A percentile compares a stretch with the other conserved stretches of the same genome.
Evolutionary conservation across 2,113 vertebrate species (phyloP).

Genomic region (Vidua chalybeata): DNA sequence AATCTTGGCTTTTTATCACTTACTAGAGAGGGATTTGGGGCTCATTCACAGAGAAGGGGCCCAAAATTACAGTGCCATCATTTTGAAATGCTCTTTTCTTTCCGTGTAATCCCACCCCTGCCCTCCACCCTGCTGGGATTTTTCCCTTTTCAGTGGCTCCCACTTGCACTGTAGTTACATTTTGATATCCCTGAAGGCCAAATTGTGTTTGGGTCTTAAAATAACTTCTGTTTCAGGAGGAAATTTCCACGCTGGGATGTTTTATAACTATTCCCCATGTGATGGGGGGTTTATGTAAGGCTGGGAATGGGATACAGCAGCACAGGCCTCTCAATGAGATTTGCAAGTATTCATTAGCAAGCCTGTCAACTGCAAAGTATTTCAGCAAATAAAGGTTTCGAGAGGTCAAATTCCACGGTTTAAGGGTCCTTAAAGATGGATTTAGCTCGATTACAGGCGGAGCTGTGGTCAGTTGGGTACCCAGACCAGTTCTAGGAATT

Average conservation of each 20-base stretch:
- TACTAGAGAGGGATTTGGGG: background rate
- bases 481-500: conserved; percentile 10
- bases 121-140: background rate
- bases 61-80: background rate
- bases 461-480: background rate
- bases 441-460: background rate
- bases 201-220: background rate
- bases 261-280: background rate
- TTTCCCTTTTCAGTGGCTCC: background rate
- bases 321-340: background rate
- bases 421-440: background rate
- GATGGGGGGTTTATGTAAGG: background rate
- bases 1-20: background rate
- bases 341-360: background rate
- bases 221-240: background rate
- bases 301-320: background rate
- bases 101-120: background rate
- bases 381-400: conserved; percentile 30
- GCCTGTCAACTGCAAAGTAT: background rate
- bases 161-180: background rate
- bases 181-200: background rate
- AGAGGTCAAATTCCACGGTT: conserved; percentile 20
- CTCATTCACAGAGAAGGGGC: background rate
- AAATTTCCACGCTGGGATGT: background rate
- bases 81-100: background rate